Evolutionary conservation across 2,888 invertebrate species (phyloP), one percentile per base, ranked within the genome.

Genomic region (Acronicta psi): DNA sequence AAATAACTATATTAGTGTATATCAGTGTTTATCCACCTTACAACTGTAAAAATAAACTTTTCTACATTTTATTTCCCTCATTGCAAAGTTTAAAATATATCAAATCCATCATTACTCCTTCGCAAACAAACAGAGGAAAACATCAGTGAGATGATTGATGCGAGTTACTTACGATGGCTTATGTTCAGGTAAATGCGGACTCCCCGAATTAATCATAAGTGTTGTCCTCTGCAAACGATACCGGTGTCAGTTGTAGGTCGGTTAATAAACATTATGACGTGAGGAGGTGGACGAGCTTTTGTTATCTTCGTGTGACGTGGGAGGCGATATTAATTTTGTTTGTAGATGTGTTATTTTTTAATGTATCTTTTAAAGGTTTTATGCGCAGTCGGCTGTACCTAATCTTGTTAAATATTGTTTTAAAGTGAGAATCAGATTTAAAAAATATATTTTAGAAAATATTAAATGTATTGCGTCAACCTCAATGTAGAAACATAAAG

Each of bases 81-180:
- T 29, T 29, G 6, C 1, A 17, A 65, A 66, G 41, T 69, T 65
- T 47, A 46, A 45, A 60, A 47, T 25, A 17, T 2, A 31, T 23
- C 47, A 46, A n/a, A 50, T 62, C 29, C 31, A 9, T 55, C 62
- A 69, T 69, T 62, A 68, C 37, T 60, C 49, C 45, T 36, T 46
- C 2, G 4, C 54, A 55, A 55, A 68, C 62, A 68, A 65, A 66
- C 62, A 61, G 16, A 34, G 45, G 63, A 51, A 59, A 52, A 55
- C 55, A 69, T 68, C 44, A 51, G 54, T 40, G 37, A 29, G 10
- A 47, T 66, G 66, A 66, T 66, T 66, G 66, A 66, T 66, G 65
- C 18, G 69, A 62, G 46, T 62, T 66, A 69, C 31, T 54, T 53
- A 31, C 54, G 18, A 46, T 55, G 53, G 40, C 61, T 40, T 29